A percentile compares a stretch with the other conserved stretches of the same genome.
phyloP scores from a whole-genome alignment of 2,113 vertebrate genomes.

The Buteo buteo region DNA sequence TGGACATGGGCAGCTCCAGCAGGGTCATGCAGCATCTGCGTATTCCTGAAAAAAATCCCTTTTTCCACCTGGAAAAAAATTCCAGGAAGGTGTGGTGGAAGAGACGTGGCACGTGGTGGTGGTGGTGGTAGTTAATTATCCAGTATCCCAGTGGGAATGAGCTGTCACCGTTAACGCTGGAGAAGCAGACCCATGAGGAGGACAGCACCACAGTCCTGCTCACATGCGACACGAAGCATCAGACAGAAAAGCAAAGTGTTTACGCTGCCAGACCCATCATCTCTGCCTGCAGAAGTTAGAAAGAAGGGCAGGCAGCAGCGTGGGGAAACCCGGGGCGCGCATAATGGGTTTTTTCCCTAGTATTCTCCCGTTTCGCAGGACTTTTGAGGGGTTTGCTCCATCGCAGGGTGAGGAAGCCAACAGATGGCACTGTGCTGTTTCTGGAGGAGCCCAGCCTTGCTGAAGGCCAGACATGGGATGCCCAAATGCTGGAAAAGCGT shows the following conservation, averaged over 20 bases:
- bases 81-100: not conserved
- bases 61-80: not conserved
- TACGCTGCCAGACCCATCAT: not conserved
- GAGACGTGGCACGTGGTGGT: fast-evolving
- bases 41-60: not conserved
- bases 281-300: not conserved
- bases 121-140: not conserved
- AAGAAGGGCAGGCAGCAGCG: not conserved
- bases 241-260: not conserved
- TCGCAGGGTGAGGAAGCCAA: not conserved
- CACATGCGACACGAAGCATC: not conserved
- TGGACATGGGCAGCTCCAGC: not conserved
- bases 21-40: fast-evolving
- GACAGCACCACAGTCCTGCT: fast-evolving
- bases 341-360: fast-evolving
- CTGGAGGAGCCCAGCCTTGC: not conserved
- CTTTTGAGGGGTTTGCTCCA: not conserved
- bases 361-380: not conserved
- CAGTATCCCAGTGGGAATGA: not conserved
- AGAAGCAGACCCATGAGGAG: not conserved
- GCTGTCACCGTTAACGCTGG: not conserved
- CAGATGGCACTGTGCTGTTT: conserved; percentile 66
- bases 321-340: fast-evolving
- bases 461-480: not conserved
- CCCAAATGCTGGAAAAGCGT: not conserved